Conservation (phyloP, 2,888 invertebrate species). For the Pelosia muscerda region DNA sequence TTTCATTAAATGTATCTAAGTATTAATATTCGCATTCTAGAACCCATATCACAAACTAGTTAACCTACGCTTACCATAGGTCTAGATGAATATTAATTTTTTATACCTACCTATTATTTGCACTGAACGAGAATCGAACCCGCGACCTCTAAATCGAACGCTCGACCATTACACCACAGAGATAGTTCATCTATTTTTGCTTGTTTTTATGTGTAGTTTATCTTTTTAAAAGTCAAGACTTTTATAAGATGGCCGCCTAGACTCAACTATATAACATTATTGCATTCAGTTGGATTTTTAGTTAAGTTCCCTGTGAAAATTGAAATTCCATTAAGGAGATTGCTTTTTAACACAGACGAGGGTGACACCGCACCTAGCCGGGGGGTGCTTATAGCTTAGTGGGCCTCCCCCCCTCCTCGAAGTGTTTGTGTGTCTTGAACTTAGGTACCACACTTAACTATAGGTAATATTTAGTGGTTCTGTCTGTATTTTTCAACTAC, state of each 20-base stretch:
- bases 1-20: no score
- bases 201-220: no score
- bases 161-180: no score
- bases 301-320: constrained; percentile 81
- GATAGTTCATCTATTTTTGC: background rate
- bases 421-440: constrained; percentile 11
- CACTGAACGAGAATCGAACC: no score
- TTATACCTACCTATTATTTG: no score
- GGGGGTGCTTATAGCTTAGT: constrained; percentile 9
- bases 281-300: constrained; percentile 78
- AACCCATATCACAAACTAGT: no score
- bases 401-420: background rate
- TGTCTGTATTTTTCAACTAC: background rate
- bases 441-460: background rate
- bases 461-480: background rate
- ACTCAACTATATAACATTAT: constrained; percentile 61
- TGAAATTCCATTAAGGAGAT: constrained; percentile 86
- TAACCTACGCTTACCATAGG: no score
- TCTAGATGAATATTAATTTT: no score
- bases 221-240: background rate
- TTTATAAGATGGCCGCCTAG: constrained; percentile 38
- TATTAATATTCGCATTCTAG: no score
- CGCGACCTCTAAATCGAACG: no score
- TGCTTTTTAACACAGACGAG: constrained; percentile 76
- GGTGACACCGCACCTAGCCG: constrained; percentile 10